A percentile compares a stretch with the other conserved stretches of the same genome.
These are phyloP conservation scores for Pseudolaguvia tuberculata DNA, from an alignment of 2,113 vertebrate species.

Conservation along the genomic window DNA sequence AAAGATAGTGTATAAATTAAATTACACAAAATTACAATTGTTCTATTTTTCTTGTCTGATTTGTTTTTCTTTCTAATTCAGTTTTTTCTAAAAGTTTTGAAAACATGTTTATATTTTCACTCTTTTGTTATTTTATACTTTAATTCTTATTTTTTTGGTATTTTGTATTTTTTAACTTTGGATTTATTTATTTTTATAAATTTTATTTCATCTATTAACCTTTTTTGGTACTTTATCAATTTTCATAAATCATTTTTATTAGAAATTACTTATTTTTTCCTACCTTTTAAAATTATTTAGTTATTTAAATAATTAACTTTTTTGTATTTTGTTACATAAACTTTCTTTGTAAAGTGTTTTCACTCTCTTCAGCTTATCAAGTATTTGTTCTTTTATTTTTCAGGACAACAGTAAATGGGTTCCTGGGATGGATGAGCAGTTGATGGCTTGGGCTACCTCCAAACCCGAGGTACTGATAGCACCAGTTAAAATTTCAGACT, in stretches of 20 bases:
- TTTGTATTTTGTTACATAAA: slow-evolving; percentile 36
- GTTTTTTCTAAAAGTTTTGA: neutral
- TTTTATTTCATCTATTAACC: neutral
- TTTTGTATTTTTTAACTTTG: neutral
- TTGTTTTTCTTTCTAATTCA: neutral
- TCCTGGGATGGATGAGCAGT: slow-evolving; percentile 91
- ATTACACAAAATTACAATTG: too few species aligned
- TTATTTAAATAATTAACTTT: too few species aligned
- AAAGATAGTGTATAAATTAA: too few species aligned
- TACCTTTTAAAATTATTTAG: neutral
- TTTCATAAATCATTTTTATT: too few species aligned
- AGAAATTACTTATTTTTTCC: too few species aligned
- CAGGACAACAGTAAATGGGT: slow-evolving; percentile 96
- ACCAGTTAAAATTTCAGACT: neutral
- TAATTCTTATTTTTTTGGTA: neutral
- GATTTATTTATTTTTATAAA: neutral
- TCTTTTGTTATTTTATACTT: neutral
- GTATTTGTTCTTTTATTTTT: neutral
- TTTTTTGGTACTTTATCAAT: neutral
- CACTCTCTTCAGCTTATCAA: neutral
- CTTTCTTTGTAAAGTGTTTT: too few species aligned
- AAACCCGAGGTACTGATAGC: slow-evolving; percentile 80
- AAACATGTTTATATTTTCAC: neutral
- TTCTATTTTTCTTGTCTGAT: neutral
- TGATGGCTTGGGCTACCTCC: slow-evolving; percentile 96